A percentile compares a stretch with the other conserved stretches of the same genome.
These are phyloP conservation scores for Sogatella furcifera DNA, from an alignment of 1,140 invertebrate genomes.

Conservation along the genomic window DNA sequence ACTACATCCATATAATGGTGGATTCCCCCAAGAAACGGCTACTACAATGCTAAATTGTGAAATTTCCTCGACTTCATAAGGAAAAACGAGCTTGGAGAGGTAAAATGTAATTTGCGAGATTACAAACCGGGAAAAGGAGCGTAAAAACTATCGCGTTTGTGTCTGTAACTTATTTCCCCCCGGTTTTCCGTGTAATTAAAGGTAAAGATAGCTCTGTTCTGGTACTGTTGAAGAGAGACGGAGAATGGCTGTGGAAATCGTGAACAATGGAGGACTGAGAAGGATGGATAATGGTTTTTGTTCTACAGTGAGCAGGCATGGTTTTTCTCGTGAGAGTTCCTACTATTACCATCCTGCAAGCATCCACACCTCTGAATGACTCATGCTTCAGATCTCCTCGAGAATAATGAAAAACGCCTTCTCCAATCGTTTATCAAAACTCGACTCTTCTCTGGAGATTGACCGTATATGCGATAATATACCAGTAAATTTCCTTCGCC, in stretches of 20 bases:
- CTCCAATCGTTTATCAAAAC: not conserved
- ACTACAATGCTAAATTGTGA: too few relatives aligned
- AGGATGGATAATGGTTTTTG: too few relatives aligned
- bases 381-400: too few relatives aligned
- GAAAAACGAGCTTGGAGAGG: not conserved
- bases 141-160: not conserved
- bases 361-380: not conserved
- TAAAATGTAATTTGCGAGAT: slow-evolving; percentile 1
- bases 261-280: too few relatives aligned
- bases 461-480: not conserved
- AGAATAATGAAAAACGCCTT: not conserved
- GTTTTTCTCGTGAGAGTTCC: too few relatives aligned
- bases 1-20: too few relatives aligned
- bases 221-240: too few relatives aligned
- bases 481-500: too few relatives aligned
- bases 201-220: slow-evolving; percentile 1
- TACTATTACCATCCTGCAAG: not conserved
- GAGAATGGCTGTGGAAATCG: too few relatives aligned
- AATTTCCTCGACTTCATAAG: too few relatives aligned
- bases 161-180: not conserved
- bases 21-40: too few relatives aligned
- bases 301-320: too few relatives aligned
- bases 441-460: not conserved
- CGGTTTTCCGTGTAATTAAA: slow-evolving; percentile 1
- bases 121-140: not conserved